Conservation (phyloP, 23 tunicate species). For the Ciona savignyi region DNA sequence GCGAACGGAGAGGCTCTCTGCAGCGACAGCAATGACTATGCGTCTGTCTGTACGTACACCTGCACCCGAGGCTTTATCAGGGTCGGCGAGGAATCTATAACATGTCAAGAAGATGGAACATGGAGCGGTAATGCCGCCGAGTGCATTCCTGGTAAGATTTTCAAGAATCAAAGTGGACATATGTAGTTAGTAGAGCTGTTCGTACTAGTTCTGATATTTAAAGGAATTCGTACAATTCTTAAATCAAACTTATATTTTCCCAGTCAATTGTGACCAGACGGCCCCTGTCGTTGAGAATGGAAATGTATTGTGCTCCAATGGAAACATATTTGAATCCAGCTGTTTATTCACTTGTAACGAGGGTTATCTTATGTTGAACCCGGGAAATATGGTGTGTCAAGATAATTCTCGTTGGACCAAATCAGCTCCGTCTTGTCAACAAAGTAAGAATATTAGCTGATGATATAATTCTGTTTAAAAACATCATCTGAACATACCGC, state of each 20-base stretch:
- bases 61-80: constrained; percentile 25
- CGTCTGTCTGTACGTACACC: constrained; percentile 22
- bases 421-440: constrained; percentile 10
- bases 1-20: constrained; percentile 17
- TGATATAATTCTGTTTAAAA: too few relatives aligned
- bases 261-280: constrained; percentile 19
- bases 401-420: constrained; percentile 6
- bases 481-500: too few relatives aligned
- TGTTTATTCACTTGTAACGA: constrained; percentile 19
- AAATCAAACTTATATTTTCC: too few relatives aligned
- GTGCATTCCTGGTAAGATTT: background rate
- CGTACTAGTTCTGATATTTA: too few relatives aligned
- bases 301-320: constrained; percentile 2
- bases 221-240: too few relatives aligned
- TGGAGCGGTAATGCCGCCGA: constrained; percentile 12
- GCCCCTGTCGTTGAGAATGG: constrained; percentile 11
- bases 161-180: too few relatives aligned
- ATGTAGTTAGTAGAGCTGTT: too few relatives aligned
- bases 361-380: background rate
- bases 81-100: constrained; percentile 13
- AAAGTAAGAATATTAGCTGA: too few relatives aligned
- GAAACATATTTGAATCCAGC: constrained; percentile 14
- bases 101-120: constrained; percentile 24
- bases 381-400: constrained; percentile 6
- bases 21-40: constrained; percentile 10